Evolutionary conservation across 2,113 vertebrate species (phyloP).

Genomic region (Hypanus sabinus): DNA sequence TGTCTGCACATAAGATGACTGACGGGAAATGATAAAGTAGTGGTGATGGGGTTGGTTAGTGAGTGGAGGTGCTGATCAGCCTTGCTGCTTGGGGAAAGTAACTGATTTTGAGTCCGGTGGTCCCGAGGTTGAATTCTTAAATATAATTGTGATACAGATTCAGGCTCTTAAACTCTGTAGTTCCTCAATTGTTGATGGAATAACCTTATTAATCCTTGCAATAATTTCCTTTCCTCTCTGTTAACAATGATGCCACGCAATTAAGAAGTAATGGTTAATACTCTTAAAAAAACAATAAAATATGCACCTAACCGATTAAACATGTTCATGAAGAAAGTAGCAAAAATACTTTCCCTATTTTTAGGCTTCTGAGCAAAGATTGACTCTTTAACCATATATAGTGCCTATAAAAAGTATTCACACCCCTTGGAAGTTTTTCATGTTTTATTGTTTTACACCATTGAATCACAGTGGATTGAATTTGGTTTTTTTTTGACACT

Average conservation of each 20-base stretch:
- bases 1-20: too few relatives aligned
- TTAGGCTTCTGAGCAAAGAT: neutral
- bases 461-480: too few relatives aligned
- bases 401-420: too few relatives aligned
- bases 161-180: conserved; percentile 51
- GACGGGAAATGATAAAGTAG: too few relatives aligned
- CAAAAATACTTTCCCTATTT: neutral
- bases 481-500: too few relatives aligned
- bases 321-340: neutral
- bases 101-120: too few relatives aligned
- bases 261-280: neutral
- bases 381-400: neutral
- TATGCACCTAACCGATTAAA: neutral
- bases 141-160: conserved; percentile 81
- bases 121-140: conserved; percentile 71
- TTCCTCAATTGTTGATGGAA: neutral
- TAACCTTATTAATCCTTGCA: neutral
- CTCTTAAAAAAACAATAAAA: too few relatives aligned
- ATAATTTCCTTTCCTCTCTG: neutral
- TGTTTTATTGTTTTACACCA: too few relatives aligned
- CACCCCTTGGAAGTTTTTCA: too few relatives aligned
- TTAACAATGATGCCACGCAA: neutral
- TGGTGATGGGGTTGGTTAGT: too few relatives aligned
- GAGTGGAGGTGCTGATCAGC: too few relatives aligned
- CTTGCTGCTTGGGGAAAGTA: too few relatives aligned